Conservation (phyloP, 2,888 invertebrate genomes). For the Hirtodrosophila confusa region DNA sequence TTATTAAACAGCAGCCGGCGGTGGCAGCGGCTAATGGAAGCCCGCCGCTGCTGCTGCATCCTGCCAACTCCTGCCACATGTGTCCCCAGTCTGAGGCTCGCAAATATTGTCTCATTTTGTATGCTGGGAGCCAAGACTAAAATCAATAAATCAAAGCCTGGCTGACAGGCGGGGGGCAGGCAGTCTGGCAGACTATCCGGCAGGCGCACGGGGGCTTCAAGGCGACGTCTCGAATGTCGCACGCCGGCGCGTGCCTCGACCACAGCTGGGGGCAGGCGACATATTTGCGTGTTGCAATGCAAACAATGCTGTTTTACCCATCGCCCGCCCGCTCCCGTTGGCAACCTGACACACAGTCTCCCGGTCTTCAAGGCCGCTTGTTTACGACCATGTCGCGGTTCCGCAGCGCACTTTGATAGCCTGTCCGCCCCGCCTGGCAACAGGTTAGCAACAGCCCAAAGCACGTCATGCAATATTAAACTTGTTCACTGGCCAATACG, state of each 20-base stretch:
- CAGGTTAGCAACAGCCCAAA: slow-evolving; percentile 34
- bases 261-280: slow-evolving; percentile 52
- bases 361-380: slow-evolving; percentile 53
- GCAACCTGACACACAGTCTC: neutral
- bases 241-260: slow-evolving; percentile 64
- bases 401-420: slow-evolving; percentile 18
- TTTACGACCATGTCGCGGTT: slow-evolving; percentile 27
- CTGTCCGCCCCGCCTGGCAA: slow-evolving; percentile 26
- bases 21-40: slow-evolving; percentile 54
- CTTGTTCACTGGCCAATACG: slow-evolving; percentile 41
- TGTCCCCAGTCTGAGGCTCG: slow-evolving; percentile 38
- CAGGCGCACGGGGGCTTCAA: slow-evolving; percentile 24
- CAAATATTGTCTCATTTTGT: slow-evolving; percentile 80
- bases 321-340: neutral
- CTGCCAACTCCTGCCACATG: slow-evolving; percentile 40
- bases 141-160: slow-evolving; percentile 80
- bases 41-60: slow-evolving; percentile 10
- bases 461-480: slow-evolving; percentile 28
- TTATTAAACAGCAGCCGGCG: slow-evolving; percentile 59
- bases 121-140: slow-evolving; percentile 67
- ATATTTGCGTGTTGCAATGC: slow-evolving; percentile 74
- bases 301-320: slow-evolving; percentile 55
- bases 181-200: slow-evolving; percentile 3
- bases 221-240: slow-evolving; percentile 68
- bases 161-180: slow-evolving; percentile 25